Percentiles rank a stretch among this genome's conserved stretches.
Evolutionary conservation across 1,140 invertebrate genomes (phyloP).

Genomic region (Yoshiicerus persimilis): DNA sequence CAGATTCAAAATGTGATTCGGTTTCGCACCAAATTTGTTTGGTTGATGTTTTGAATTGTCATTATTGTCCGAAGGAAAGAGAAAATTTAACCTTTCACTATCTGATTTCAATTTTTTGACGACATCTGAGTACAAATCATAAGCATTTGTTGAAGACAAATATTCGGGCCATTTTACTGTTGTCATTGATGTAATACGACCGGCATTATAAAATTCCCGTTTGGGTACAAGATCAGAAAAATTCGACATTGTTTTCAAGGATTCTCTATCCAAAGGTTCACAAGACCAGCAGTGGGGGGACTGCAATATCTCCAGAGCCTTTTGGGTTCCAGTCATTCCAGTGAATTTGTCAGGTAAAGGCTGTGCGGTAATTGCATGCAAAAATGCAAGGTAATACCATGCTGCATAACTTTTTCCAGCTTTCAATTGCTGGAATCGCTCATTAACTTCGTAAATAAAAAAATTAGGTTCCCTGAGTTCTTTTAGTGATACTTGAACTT

Average conservation of each 20-base stretch:
- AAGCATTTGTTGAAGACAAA: background rate
- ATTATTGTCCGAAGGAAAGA: background rate
- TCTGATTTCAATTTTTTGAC: background rate
- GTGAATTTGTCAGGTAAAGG: constrained; percentile 36
- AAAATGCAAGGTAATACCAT: constrained; percentile 34
- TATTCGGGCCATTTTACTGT: background rate
- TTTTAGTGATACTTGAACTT: background rate
- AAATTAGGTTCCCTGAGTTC: background rate
- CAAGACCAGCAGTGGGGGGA: constrained; percentile 15
- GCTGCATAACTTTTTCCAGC: constrained; percentile 2
- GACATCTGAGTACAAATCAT: constrained; percentile 19
- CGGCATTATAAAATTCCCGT: background rate
- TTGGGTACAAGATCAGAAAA: background rate
- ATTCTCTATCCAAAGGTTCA: background rate
- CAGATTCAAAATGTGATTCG: background rate
- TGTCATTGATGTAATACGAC: background rate
- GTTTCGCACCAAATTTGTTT: background rate
- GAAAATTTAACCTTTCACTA: background rate
- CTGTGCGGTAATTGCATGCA: constrained; percentile 31
- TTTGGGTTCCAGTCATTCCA: constrained; percentile 30
- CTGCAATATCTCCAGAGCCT: constrained; percentile 33
- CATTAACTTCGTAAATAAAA: constrained; percentile 32
- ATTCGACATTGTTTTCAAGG: background rate
- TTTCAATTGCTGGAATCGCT: background rate
- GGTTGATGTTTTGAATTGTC: background rate